These are phyloP conservation scores for Falcunculus frontatus DNA, from an alignment of 2,113 vertebrate species.

Conservation along the genomic window DNA sequence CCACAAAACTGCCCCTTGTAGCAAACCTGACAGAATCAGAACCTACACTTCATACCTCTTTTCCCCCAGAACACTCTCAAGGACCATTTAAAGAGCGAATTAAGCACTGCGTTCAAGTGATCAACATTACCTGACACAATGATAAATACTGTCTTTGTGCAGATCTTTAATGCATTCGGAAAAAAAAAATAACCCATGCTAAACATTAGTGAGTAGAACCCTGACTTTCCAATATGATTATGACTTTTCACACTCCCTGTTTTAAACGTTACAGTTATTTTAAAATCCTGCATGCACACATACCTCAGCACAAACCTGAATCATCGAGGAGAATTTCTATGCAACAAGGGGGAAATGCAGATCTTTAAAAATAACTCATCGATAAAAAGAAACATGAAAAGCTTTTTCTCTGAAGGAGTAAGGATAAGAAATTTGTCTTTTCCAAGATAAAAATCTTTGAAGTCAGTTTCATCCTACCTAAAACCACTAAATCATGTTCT, in stretches of 20 bases:
- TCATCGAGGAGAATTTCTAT: background rate
- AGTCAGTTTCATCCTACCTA: background rate
- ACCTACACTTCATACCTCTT: background rate
- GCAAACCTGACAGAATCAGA: background rate
- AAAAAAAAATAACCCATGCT: background rate
- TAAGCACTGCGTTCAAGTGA: background rate
- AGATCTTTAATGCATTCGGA: background rate
- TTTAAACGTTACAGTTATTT: background rate
- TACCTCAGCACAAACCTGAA: background rate
- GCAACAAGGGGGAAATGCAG: background rate
- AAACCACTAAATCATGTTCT: background rate
- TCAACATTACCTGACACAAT: background rate
- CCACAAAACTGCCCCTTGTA: background rate
- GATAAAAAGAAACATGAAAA: background rate
- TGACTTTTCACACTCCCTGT: background rate
- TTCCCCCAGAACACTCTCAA: background rate
- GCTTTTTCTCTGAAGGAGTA: background rate
- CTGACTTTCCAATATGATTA: background rate
- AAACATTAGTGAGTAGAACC: background rate
- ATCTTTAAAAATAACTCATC: background rate
- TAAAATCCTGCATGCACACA: background rate
- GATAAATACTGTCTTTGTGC: background rate
- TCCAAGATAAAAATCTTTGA: background rate
- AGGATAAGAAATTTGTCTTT: background rate
- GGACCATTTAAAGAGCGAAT: conserved; percentile 28